Percentiles rank a stretch among this genome's conserved stretches.
Conservation (phyloP, 2,113 vertebrate genomes). For the Hippopotamus amphibius region DNA sequence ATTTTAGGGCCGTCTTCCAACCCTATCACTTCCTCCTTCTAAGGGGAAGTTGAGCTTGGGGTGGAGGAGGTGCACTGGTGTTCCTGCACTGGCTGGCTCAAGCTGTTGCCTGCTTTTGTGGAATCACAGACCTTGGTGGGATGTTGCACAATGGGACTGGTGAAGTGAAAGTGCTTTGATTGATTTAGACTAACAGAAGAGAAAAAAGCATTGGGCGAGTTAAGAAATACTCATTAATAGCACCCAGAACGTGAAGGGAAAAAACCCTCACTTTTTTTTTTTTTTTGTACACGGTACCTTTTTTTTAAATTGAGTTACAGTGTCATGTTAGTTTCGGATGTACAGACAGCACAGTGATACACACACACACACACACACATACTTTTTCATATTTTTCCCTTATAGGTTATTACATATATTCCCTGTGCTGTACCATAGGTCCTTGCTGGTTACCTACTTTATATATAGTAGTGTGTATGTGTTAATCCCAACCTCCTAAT, state of each 20-base stretch:
- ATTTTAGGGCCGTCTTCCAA: conserved; percentile 29
- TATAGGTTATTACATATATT: background rate
- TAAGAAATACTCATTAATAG: background rate
- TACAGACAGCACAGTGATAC: background rate
- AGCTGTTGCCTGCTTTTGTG: background rate
- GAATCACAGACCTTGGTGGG: background rate
- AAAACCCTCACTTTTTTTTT: background rate
- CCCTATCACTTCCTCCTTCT: conserved; percentile 47
- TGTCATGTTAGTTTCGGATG: background rate
- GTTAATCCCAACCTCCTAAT: background rate
- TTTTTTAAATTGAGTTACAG: background rate
- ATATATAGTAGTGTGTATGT: background rate
- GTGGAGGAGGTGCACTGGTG: background rate
- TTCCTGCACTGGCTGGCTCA: background rate
- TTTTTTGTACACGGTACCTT: background rate
- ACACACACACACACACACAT: background rate
- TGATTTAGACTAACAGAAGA: conserved; percentile 37
- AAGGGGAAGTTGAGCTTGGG: background rate
- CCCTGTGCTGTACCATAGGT: background rate
- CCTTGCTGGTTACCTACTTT: background rate
- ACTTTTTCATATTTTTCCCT: background rate
- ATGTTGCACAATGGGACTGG: background rate
- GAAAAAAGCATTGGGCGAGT: background rate
- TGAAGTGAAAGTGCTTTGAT: background rate
- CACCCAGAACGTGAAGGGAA: background rate